Evolutionary conservation across 2,113 vertebrate genomes (phyloP), one percentile per base, ranked within the genome.

Genomic region (Bungarus multicinctus): DNA sequence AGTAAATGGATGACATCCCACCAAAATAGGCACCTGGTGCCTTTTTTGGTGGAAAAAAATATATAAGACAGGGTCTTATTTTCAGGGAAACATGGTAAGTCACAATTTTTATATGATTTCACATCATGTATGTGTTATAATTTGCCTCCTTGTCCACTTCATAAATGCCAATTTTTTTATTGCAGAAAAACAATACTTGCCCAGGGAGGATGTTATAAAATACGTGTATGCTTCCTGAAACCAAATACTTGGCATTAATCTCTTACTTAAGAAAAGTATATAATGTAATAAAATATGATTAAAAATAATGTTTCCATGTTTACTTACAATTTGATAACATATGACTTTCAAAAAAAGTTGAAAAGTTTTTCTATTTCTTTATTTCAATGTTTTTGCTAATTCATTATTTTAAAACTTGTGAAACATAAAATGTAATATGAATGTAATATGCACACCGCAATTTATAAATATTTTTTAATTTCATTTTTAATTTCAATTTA

Each of bases 311-410:
- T 92, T 91, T 7, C 39, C 0, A 91, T 94, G 45, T 0, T 2
- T 60, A 45, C 53, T 16, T 4, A 94, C 81, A 89, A 91, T 96
- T 18, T 89, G 74, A 57, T 93, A 96, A 94, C 94, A 96, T 96
- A 95, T 90, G 94, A 94, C 30, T 64, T 94, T 27, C n/a, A 92
- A 91, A 95, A 96, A 89, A 96, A 89, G 5, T 69, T 93, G 47
- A 47, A 47, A 47, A 47, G 47, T 47, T 47, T 69, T 69, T 69
- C 60, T n/a, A 5, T 69, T 69, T 69, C 4, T 69, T n/a, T n/a
- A 69, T 69, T 69, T 69, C n/a, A 69, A 69, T 69, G 12, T 69
- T 69, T 34, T n/a, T n/a, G n/a, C 30, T 14, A 69, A 69, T 69
- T n/a, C 0, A n/a, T 34, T 69, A 69, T 69, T 69, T 69, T 69